phyloP scores from a whole-genome alignment of 2,113 vertebrate genomes.

The Carlito syrichta region DNA sequence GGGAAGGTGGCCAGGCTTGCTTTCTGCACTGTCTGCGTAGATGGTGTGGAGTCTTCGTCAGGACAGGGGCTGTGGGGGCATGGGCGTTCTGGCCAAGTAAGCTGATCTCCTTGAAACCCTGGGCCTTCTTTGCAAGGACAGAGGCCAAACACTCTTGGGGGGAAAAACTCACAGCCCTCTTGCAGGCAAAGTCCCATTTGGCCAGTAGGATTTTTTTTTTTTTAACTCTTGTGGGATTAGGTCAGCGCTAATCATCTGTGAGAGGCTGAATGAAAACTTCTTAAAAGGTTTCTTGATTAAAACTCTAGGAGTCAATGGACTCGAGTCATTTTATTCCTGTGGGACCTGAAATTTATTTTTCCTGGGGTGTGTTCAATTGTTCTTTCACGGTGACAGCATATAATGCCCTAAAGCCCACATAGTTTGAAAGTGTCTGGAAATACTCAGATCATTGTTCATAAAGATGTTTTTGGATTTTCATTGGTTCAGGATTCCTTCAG shows the following conservation, averaged over 20 bases:
- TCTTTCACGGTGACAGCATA: not conserved
- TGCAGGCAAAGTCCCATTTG: constrained; percentile 9
- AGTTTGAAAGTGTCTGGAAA: constrained; percentile 47
- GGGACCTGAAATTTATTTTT: constrained; percentile 40
- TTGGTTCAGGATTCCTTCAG: constrained; percentile 37
- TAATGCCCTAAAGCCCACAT: not conserved
- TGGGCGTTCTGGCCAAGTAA: not conserved
- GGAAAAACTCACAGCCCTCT: not conserved
- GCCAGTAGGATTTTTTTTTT: not conserved
- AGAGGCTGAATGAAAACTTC: constrained; percentile 12
- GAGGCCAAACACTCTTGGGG: not conserved
- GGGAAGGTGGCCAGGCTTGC: not conserved
- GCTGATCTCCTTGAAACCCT: not conserved
- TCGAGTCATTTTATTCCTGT: constrained; percentile 8
- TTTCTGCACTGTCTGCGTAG: not conserved
- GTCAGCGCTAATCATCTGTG: not conserved
- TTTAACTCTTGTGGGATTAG: not conserved
- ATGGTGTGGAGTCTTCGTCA: not conserved
- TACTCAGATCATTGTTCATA: constrained; percentile 29
- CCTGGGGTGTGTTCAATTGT: not conserved
- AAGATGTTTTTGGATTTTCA: constrained; percentile 41
- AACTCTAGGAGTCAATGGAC: not conserved
- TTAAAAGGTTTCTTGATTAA: constrained; percentile 4
- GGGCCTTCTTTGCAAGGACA: not conserved
- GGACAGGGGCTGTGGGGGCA: not conserved